These are phyloP conservation scores for Neoseiulus cucumeris DNA, from an alignment of 1,140 invertebrate genomes.

Conservation along the genomic window DNA sequence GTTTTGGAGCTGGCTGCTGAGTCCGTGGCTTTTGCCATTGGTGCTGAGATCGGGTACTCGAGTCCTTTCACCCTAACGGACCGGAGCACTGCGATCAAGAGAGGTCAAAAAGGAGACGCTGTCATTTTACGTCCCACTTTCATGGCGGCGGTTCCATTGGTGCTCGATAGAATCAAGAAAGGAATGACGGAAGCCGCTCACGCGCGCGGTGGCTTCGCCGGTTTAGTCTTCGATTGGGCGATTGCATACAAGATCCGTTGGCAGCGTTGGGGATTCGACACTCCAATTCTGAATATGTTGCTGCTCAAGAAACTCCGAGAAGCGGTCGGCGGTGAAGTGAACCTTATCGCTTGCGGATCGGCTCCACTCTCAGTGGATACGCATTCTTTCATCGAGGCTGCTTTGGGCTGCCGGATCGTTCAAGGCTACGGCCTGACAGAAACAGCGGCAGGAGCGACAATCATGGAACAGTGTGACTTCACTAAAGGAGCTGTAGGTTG, in stretches of 20 bases:
- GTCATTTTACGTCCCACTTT: slow-evolving; percentile 71
- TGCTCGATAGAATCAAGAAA: slow-evolving; percentile 58
- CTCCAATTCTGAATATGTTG: slow-evolving; percentile 16
- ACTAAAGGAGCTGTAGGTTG: slow-evolving; percentile 21
- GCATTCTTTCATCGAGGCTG: slow-evolving; percentile 80
- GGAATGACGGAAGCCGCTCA: slow-evolving; percentile 60
- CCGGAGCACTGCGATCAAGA: slow-evolving; percentile 39
- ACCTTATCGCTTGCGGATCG: slow-evolving; percentile 75
- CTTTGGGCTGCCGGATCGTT: slow-evolving; percentile 67
- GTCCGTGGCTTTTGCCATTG: slow-evolving; percentile 9
- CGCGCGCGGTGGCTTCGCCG: slow-evolving; percentile 22
- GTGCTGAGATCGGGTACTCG: slow-evolving; percentile 21
- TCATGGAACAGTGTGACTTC: slow-evolving; percentile 28
- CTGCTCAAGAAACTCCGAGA: slow-evolving; percentile 20
- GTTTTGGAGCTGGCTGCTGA: slow-evolving; percentile 21
- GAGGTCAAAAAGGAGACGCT: slow-evolving; percentile 59
- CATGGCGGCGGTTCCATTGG: slow-evolving; percentile 77
- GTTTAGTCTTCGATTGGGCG: slow-evolving; percentile 27
- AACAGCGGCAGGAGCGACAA: slow-evolving; percentile 39
- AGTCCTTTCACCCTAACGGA: slow-evolving; percentile 30
- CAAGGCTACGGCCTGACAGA: slow-evolving; percentile 92
- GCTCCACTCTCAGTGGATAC: slow-evolving; percentile 85
- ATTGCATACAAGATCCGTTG: slow-evolving; percentile 25
- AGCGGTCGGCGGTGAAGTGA: slow-evolving; percentile 63
- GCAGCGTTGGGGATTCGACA: slow-evolving; percentile 17